Evolutionary conservation across 2,888 invertebrate genomes (phyloP), one percentile per base, ranked within the genome.

Genomic region (Thyatira batis): DNA sequence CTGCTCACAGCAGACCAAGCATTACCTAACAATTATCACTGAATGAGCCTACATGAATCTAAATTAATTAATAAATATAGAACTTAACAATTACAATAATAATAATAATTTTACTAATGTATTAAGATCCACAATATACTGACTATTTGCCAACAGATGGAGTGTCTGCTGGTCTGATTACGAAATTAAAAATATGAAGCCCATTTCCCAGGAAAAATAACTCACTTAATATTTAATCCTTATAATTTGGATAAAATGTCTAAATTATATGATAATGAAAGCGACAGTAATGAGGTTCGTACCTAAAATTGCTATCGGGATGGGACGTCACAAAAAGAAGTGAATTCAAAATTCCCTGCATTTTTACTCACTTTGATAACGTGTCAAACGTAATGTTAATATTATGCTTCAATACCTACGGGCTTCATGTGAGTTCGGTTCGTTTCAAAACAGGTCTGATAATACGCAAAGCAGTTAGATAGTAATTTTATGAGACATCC

Each of bases 401-500:
- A 39, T 17, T 39, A 71, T 72, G 67, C 71, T 80, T 68, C 75
- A 77, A 78, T 84, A 80, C 82, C 82, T 82, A 80, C 76, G 58
- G 61, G 59, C 82, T 73, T 73, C 84, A 76, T 82, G 84, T 82
- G 81, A 73, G 81, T 77, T 80, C 78, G 72, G 69, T 67, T 73
- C 65, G 59, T 66, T 67, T 73, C 69, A 62, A 72, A 85, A 87
- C 89, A 76, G 80, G 87, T 85, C 76, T 80, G 84, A 84, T 87
- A 86, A 85, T 84, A 81, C 77, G 71, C 75, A 65, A 71, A 78
- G 82, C 80, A 84, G 80, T 89, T 87, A 89, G 78, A 84, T 89
- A 84, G 79, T 82, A 84, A 90, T 84, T 91, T 91, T 91, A 90
- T 74, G 89, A 83, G 89, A 85, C 87, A 80, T 77, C 78, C 67